phyloP scores from a whole-genome alignment of 1,140 invertebrate genomes.

The Palaemon carinicauda region DNA sequence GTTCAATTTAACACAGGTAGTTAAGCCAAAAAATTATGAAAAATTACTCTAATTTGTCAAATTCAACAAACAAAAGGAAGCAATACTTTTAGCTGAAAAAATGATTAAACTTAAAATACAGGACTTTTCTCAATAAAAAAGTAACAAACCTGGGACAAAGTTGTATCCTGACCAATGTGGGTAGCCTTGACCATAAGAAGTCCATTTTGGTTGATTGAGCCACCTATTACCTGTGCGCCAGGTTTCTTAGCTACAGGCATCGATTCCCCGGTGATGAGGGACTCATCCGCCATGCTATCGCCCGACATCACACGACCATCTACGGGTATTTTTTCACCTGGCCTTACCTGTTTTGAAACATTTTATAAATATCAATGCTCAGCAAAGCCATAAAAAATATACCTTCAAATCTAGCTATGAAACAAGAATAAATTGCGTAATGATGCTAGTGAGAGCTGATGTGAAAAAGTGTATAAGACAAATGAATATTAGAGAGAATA shows the following conservation, averaged over 20 bases:
- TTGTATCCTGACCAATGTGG: constrained; percentile 95
- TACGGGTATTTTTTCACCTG: constrained; percentile 92
- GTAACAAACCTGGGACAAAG: constrained; percentile 83
- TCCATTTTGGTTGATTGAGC: constrained; percentile 96
- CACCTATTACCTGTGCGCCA: constrained; percentile 68
- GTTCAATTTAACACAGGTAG: too few relatives aligned
- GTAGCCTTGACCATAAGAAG: constrained; percentile 89
- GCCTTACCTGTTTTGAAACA: constrained; percentile 74
- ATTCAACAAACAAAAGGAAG: too few relatives aligned
- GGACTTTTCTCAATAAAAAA: not conserved
- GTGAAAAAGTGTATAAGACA: too few relatives aligned
- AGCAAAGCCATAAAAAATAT: too few relatives aligned
- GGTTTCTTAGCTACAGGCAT: constrained; percentile 93
- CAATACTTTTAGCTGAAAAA: too few relatives aligned
- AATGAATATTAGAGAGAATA: too few relatives aligned
- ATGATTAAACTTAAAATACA: too few relatives aligned
- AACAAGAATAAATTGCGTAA: too few relatives aligned
- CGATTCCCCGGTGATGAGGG: constrained; percentile 97
- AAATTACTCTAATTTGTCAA: too few relatives aligned
- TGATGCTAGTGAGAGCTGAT: too few relatives aligned
- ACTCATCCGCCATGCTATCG: constrained; percentile 93
- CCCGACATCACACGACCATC: constrained; percentile 93
- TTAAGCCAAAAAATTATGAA: too few relatives aligned
- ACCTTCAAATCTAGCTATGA: too few relatives aligned
- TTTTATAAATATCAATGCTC: not conserved